These are phyloP conservation scores for Pemphigus obesinymphae DNA, from an alignment of 1,140 invertebrate genomes.

Conservation along the genomic window DNA sequence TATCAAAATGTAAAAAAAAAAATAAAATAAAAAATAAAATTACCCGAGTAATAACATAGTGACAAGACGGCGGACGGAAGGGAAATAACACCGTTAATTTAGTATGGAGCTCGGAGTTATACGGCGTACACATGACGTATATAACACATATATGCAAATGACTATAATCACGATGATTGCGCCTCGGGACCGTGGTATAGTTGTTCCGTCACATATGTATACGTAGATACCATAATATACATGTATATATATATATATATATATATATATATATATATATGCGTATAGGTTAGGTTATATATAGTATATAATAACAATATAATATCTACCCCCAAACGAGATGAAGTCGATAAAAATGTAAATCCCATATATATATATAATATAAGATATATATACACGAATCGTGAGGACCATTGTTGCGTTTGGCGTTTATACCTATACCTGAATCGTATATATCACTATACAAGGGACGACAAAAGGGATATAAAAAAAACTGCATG, in stretches of 20 bases:
- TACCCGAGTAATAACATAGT: not conserved
- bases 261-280: no score
- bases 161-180: slow-evolving; percentile 40
- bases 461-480: not conserved
- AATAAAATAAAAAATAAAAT: not conserved
- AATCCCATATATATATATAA: not conserved
- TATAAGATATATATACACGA: not conserved
- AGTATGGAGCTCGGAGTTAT: not conserved
- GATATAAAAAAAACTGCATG: not conserved
- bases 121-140: not conserved
- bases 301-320: not conserved
- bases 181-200: slow-evolving; percentile 9
- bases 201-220: not conserved
- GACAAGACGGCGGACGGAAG: slow-evolving; percentile 7
- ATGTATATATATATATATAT: no score
- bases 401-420: not conserved
- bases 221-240: no score
- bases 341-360: slow-evolving; percentile 31
- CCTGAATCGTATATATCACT: not conserved
- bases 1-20: slow-evolving; percentile 13
- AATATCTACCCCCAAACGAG: slow-evolving; percentile 27
- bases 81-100: slow-evolving; percentile 40
- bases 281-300: no score
- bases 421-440: not conserved
- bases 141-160: slow-evolving; percentile 28